phyloP scores from a whole-genome alignment of 2,797 vertebrate genomes.

The Cuculus canorus region DNA sequence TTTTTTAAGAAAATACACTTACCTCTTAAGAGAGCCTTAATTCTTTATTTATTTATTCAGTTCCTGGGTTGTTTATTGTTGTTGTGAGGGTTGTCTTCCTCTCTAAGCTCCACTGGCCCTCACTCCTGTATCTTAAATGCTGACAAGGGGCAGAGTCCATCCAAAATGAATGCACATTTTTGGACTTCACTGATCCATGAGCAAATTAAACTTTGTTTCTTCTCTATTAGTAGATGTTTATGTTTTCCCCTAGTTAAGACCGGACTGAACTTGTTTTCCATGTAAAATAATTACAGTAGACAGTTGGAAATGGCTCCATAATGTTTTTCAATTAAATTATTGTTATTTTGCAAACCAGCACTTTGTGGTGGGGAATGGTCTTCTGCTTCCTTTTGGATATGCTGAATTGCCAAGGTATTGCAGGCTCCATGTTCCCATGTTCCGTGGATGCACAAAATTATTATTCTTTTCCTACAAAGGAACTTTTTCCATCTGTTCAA shows the following conservation, averaged over 20 bases:
- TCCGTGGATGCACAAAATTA: background rate
- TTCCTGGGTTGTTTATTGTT: background rate
- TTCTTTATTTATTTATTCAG: background rate
- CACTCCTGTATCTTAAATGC: background rate
- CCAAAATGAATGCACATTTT: conserved; percentile 3
- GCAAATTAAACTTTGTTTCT: conserved; percentile 70
- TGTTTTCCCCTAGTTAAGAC: conserved; percentile 14
- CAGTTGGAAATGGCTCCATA: background rate
- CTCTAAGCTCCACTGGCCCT: background rate
- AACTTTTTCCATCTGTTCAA: background rate
- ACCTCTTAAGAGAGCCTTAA: conserved; percentile 28
- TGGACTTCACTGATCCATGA: conserved; percentile 49
- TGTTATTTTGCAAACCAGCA: background rate
- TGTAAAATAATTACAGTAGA: background rate
- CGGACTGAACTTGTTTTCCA: background rate
- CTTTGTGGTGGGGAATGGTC: background rate
- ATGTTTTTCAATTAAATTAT: background rate
- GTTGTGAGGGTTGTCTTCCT: background rate
- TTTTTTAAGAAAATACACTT: conserved; percentile 33
- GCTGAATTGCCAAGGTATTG: background rate
- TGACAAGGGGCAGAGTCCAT: conserved; percentile 37
- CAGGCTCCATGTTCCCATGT: background rate
- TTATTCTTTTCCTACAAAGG: background rate
- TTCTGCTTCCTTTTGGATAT: too few relatives aligned
- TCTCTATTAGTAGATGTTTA: background rate